Base-by-base conservation (phyloP, 2,797 vertebrate genomes). In the Serranus cabrilla region DNA sequence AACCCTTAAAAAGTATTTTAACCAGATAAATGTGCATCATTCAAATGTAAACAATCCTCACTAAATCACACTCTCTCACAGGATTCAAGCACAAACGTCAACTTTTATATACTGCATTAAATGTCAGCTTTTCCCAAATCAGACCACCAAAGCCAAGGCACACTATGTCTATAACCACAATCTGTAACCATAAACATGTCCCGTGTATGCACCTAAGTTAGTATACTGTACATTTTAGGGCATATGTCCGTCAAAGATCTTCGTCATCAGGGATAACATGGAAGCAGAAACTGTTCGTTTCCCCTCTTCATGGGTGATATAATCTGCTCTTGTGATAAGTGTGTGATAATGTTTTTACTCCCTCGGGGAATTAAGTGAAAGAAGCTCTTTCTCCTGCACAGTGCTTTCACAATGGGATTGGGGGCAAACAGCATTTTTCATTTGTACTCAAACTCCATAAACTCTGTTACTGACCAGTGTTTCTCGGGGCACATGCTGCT, bases 291-390 rank as follows among this genome's bases (percentile, higher is more conserved):
- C 11, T 17, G 2, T 43, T 9, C 39, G 45, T 13, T 34, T 1
- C 8, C 21, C 2, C 20, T 56, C 5, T 21, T 5, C 0, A n/a
- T 25, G 4, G 45, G 42, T 23, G 42, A 43, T 13, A 42, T 77
- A 31, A 80, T 69, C 31, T 23, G 56, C 23, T 55, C 68, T 65
- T 52, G 64, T 66, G 84, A 85, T 50, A 1, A 51, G 40, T 52
- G 16, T 49, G 46, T 81, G 59, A 56, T 65, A 1, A 43, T 21
- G 10, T 49, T 37, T 11, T 54, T 12, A 1, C 10, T 59, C 0
- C 46, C 17, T 40, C 1, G 5, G 20, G 46, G 13, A 5, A 59
- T 18, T 2, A 2, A 47, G 7, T 49, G 45, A 18, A 56, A 45
- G 27, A 4, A 62, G 31, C 39, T 56, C 11, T 23, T 55, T 66